Base-by-base conservation (phyloP, 2,888 invertebrate genomes). In the Melolontha melolontha region DNA sequence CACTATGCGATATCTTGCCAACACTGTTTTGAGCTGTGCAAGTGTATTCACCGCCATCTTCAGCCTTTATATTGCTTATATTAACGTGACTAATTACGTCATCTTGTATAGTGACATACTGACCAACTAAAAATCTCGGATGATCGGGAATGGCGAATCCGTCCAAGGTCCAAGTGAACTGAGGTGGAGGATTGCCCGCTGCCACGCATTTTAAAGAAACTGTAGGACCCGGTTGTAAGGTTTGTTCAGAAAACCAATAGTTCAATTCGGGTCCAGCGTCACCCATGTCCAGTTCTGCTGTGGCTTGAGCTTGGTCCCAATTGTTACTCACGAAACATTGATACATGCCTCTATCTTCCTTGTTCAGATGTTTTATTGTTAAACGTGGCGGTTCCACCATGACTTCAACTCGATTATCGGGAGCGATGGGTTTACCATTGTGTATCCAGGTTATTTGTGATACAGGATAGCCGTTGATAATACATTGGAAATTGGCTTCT, bases 61-160 rank as follows among this genome's bases (percentile, higher is more conserved):
- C 94, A 75, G 93, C 93, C 77, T 93, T 92, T 71, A 95, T 91
- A 72, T 92, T 89, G 77, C 93, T 93, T 79, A 96, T 91, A 86
- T 96, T 96, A 73, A 96, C 92, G 85, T 95, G 95, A 79, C 95
- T 95, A 82, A 96, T 94, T 71, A 96, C 95, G 83, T 95, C 95
- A 79, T 95, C 95, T 84, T 95, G 95, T 49, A 95, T 89, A 16
- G 95, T 95, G 73, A 95, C 95, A 84, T 95, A 95, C 82, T 95
- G 95, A 39, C 95, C 95, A 68, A 95, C 94, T 78, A 95, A 89
- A 83, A 95, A 95, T 79, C 95, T 92, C 78, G 84, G 85, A 80
- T 84, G 84, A 71, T 83, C 83, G 1, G 84, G 84, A 62, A 84
- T 81, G 59, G 94, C 91, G 84, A 94, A 95, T 52, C 94, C 95